A percentile compares a stretch with the other conserved stretches of the same genome.
Conservation (phyloP, 2,797 vertebrate genomes). For the Hoplostethus mediterraneus region DNA sequence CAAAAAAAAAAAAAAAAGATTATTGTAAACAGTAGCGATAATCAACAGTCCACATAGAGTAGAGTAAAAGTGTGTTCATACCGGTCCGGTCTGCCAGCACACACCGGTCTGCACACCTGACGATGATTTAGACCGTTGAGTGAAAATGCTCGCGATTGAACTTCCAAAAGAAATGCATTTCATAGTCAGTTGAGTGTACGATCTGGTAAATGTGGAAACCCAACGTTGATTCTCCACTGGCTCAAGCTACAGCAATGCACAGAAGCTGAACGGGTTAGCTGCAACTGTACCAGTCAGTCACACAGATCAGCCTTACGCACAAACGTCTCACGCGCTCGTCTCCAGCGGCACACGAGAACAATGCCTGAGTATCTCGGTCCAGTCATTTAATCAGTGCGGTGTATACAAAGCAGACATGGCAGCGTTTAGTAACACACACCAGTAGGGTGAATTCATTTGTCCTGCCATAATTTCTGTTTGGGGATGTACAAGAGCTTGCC, state of each 20-base stretch:
- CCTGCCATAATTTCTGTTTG: constrained; percentile 72
- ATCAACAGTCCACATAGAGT: background rate
- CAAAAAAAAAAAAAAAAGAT: background rate
- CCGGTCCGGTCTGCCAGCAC: no score
- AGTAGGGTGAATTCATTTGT: constrained; percentile 68
- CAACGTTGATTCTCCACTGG: background rate
- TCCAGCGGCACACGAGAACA: constrained; percentile 45
- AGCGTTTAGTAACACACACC: constrained; percentile 58
- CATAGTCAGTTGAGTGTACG: constrained; percentile 28
- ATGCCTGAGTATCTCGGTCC: constrained; percentile 41
- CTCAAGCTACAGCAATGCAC: background rate
- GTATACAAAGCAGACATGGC: constrained; percentile 54
- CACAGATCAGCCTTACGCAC: constrained; percentile 26
- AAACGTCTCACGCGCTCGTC: constrained; percentile 14
- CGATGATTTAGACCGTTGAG: background rate
- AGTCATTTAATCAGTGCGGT: constrained; percentile 27
- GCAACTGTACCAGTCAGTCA: background rate
- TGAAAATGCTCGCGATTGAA: constrained; percentile 28
- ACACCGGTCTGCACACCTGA: constrained; percentile 12
- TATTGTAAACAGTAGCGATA: background rate
- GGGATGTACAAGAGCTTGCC: constrained; percentile 72
- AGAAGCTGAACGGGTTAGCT: constrained; percentile 13
- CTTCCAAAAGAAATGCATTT: constrained; percentile 22
- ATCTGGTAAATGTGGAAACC: constrained; percentile 15
- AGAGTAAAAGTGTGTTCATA: no score